Base-by-base conservation (phyloP, 2,888 invertebrate species). In the Tenthredo scrophulariae region DNA sequence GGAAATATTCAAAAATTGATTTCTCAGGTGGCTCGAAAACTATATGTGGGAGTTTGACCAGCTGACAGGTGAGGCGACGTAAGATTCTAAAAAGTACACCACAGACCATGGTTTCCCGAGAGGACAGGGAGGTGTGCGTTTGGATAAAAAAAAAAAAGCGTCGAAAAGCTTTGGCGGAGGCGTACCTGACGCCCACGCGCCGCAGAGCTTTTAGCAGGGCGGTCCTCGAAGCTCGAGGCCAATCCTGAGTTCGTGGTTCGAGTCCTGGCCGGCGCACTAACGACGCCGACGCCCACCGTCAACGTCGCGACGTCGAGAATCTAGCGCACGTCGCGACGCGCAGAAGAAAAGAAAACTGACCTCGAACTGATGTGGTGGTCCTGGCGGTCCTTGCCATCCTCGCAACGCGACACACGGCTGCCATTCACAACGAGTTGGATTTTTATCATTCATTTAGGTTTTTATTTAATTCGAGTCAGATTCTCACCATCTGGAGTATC, bases 341-440 rank as follows among this genome's bases (percentile, higher is more conserved):
- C 92, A 92, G 90, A 91, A 91, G 92, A 92, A 92, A 92, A 92
- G 92, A 92, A 90, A 89, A 89, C 91, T 92, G 92, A 92, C 92
- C 92, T 91, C 92, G 90, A 92, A 58, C 54, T 13, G 46, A 50
- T 62, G 22, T 37, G n/a, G 22, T 26, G 40, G 37, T 58, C 79
- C 22, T 37, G n/a, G 29, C 54, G 54, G 50, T 54, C 26, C 72
- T 40, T 43, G 72, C 10, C 43, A 43, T 43, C 10, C 72, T 74
- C 10, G 13, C 10, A 74, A 22, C 43, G 43, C 72, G 43, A 74
- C 10, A 43, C 40, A 43, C 72, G 43, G 13, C n/a, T 74, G 72
- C n/a, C 22, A 15, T 43, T 43, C 67, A 67, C 5, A 15, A 6
- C 13, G 67, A 67, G 33, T 67, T 67, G 13, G 3, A 67, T 67